Conservation (phyloP, 2,888 invertebrate genomes). For the Polymixis lichenea region DNA sequence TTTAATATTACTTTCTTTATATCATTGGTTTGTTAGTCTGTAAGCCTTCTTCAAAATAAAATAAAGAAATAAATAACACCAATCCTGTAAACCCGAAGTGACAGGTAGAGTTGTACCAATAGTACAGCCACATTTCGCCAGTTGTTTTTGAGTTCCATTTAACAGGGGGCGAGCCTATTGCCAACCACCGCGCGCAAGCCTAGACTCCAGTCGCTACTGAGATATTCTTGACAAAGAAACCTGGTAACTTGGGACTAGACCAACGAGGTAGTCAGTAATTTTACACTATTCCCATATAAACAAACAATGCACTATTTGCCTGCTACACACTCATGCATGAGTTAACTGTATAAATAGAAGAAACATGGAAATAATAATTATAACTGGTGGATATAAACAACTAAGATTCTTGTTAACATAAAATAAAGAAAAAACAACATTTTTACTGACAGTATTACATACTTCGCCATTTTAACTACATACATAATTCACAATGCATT, state of each 20-base stretch:
- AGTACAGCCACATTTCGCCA: too few species aligned
- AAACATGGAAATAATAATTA: constrained; percentile 21
- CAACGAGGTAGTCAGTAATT: neutral
- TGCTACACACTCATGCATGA: constrained; percentile 20
- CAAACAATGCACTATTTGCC: neutral
- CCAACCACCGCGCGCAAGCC: neutral
- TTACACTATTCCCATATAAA: neutral
- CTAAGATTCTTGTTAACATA: constrained; percentile 44
- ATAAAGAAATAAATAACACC: too few species aligned
- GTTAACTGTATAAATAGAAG: constrained; percentile 8
- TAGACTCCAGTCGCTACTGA: neutral
- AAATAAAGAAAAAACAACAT: constrained; percentile 15
- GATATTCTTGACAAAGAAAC: too few species aligned
- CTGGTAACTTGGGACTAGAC: too few species aligned
- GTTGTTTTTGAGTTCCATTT: too few species aligned
- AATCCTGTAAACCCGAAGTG: too few species aligned
- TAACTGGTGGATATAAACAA: constrained; percentile 1
- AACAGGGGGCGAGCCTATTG: neutral
- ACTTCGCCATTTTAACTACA: neutral
- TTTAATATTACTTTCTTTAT: too few species aligned
- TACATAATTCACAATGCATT: neutral
- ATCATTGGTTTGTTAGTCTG: too few species aligned
- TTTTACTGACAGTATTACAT: neutral
- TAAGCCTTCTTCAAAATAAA: too few species aligned
- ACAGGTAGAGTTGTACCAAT: too few species aligned